Evolutionary conservation across 2,888 invertebrate genomes (phyloP).

Genomic region (Phragmatobia fuliginosa): DNA sequence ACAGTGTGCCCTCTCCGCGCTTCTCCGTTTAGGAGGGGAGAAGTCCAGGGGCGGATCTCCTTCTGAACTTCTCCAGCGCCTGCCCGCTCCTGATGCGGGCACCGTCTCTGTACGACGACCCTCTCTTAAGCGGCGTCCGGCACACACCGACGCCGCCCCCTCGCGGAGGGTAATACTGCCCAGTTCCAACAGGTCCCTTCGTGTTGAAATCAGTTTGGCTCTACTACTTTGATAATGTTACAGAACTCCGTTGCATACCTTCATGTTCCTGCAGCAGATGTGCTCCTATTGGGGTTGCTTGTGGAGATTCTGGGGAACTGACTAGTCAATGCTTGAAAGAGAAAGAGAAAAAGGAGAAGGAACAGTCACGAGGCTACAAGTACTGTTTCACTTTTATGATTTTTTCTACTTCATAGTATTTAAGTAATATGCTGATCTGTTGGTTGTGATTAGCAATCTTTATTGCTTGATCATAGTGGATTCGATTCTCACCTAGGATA

Average conservation of each 20-base stretch:
- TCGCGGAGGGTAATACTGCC: no score
- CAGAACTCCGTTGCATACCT: background rate
- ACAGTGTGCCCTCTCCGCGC: no score
- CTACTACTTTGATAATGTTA: background rate
- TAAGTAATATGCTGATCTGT: no score
- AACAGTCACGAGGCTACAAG: background rate
- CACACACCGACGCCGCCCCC: no score
- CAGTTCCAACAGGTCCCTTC: no score
- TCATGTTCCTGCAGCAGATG: slow-evolving; percentile 6
- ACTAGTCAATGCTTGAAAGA: background rate
- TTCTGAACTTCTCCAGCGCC: no score
- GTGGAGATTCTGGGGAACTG: slow-evolving; percentile 7
- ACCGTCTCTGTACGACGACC: no score
- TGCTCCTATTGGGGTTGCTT: background rate
- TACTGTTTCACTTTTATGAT: background rate
- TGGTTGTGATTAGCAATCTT: background rate
- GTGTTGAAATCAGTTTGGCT: no score
- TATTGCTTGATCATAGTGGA: background rate
- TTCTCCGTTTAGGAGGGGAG: no score
- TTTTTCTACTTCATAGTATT: background rate
- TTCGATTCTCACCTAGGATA: background rate
- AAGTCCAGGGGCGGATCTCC: no score
- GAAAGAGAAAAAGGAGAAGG: background rate
- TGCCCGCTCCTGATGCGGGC: no score
- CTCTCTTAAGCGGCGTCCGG: no score